A percentile compares a stretch with the other conserved stretches of the same genome.
phyloP scores from a whole-genome alignment of 2,888 invertebrate species.

The Andrena haemorrhoa region DNA sequence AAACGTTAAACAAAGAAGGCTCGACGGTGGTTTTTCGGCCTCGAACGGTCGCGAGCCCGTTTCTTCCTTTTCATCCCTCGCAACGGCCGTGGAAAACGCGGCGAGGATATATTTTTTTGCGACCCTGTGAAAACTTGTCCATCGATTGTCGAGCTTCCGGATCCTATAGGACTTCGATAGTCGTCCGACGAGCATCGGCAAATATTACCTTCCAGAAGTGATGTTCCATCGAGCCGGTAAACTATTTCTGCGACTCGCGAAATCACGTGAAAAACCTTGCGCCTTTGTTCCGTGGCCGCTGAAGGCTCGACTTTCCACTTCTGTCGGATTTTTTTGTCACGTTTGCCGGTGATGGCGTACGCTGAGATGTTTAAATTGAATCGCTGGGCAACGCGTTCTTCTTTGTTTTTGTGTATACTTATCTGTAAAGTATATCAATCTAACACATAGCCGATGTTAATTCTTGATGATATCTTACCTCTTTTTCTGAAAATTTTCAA shows the following conservation, averaged over 20 bases:
- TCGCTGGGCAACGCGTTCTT: too few relatives aligned
- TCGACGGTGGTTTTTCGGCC: conserved; percentile 46
- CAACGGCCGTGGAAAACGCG: conserved; percentile 45
- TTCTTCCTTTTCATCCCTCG: conserved; percentile 14
- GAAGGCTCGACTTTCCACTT: not conserved
- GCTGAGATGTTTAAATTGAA: not conserved
- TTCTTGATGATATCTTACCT: too few relatives aligned
- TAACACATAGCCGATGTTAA: too few relatives aligned
- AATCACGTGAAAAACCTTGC: conserved; percentile 6
- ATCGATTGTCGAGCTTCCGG: conserved; percentile 22
- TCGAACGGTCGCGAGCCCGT: conserved; percentile 29
- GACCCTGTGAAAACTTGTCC: conserved; percentile 26
- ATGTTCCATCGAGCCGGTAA: conserved; percentile 1
- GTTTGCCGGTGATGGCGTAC: not conserved
- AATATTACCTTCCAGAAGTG: conserved; percentile 38
- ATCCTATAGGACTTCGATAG: conserved; percentile 53
- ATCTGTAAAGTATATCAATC: too few relatives aligned
- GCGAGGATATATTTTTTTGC: conserved; percentile 36
- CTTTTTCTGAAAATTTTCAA: too few relatives aligned
- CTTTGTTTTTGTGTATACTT: too few relatives aligned
- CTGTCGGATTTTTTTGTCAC: not conserved
- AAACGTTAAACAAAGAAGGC: conserved; percentile 65
- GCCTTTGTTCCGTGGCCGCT: not conserved
- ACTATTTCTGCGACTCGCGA: conserved; percentile 26
- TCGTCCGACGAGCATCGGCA: conserved; percentile 11